phyloP scores from a whole-genome alignment of 2,888 invertebrate genomes.

The Drosophila kambysellisi region DNA sequence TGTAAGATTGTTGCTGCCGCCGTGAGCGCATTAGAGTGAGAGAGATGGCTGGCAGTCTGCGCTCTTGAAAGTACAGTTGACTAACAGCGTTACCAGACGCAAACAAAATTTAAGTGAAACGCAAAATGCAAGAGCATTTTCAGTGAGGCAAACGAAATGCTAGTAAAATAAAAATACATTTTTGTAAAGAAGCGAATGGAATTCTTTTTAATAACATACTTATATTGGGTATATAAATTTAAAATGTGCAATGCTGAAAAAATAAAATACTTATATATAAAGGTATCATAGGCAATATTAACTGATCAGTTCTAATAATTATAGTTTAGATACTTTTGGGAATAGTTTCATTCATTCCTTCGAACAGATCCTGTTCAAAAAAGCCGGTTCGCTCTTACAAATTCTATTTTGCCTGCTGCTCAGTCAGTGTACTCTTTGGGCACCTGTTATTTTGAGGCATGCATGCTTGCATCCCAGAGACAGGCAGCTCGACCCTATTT shows the following conservation, averaged over 20 bases:
- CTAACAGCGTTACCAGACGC: slow-evolving; percentile 74
- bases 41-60: slow-evolving; percentile 77
- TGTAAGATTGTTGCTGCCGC: slow-evolving; percentile 61
- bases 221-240: not conserved
- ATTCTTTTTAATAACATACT: slow-evolving; percentile 2
- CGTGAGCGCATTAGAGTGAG: slow-evolving; percentile 67
- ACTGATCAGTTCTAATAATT: not conserved
- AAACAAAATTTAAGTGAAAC: slow-evolving; percentile 55
- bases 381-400: slow-evolving; percentile 71
- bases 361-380: slow-evolving; percentile 61
- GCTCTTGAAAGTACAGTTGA: slow-evolving; percentile 82
- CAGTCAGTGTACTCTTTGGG: slow-evolving; percentile 48
- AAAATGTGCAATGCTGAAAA: not conserved
- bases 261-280: not conserved
- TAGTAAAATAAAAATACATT: slow-evolving; percentile 7
- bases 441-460: slow-evolving; percentile 46
- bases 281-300: not conserved
- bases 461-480: slow-evolving; percentile 61
- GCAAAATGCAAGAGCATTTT: slow-evolving; percentile 62
- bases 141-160: slow-evolving; percentile 4
- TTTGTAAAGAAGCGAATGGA: not conserved
- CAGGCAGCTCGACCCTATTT: slow-evolving; percentile 71
- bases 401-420: slow-evolving; percentile 32
- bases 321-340: not conserved
- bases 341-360: not conserved